These are phyloP conservation scores for Kryptolebias marmoratus DNA, from an alignment of 2,113 vertebrate species.

Conservation along the genomic window DNA sequence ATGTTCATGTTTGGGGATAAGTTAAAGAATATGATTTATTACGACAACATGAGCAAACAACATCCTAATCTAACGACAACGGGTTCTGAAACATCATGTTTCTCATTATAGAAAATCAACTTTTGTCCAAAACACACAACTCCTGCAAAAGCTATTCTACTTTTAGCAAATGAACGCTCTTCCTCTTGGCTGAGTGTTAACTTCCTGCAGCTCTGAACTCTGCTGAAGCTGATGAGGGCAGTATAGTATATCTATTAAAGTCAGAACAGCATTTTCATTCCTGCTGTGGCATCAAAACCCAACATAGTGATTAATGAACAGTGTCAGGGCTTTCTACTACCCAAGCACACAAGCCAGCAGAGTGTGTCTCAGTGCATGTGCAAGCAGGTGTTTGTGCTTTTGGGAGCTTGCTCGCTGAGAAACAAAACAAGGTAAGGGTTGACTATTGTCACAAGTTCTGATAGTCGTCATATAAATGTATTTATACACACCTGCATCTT, in stretches of 20 bases:
- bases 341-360: conserved; percentile 58
- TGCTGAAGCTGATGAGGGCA: conserved; percentile 68
- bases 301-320: conserved; percentile 74
- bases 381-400: conserved; percentile 24
- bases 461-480: not conserved
- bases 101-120: not conserved
- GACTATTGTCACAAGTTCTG: not conserved
- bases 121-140: conserved; percentile 5
- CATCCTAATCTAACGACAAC: not conserved
- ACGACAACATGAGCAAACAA: no score
- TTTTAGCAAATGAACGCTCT: conserved; percentile 20
- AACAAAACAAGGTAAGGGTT: no score
- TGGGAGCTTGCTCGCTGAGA: conserved; percentile 7
- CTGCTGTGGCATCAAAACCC: conserved; percentile 75
- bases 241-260: conserved; percentile 68
- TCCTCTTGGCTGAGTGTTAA: conserved; percentile 21
- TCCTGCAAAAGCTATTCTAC: not conserved
- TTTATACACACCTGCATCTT: not conserved
- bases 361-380: conserved; percentile 30
- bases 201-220: conserved; percentile 33
- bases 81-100: not conserved
- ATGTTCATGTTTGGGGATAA: no score
- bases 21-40: no score
- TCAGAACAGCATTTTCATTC: conserved; percentile 66
- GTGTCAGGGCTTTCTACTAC: conserved; percentile 65